Percentiles rank a stretch among this genome's conserved stretches.
Evolutionary conservation across 2,113 vertebrate genomes (phyloP).

Genomic region (Xiphias gladius): DNA sequence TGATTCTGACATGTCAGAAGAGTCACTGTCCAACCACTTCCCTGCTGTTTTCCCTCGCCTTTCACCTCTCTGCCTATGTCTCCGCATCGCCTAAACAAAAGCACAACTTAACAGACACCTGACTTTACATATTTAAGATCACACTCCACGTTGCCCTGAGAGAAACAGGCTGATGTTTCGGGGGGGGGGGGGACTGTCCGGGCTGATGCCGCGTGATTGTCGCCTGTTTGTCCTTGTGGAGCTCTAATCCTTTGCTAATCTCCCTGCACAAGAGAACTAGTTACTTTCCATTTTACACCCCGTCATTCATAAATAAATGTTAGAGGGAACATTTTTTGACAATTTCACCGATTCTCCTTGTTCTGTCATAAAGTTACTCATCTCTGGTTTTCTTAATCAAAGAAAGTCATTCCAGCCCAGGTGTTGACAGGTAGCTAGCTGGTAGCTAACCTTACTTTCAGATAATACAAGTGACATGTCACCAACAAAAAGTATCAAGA

Average conservation of each 20-base stretch:
- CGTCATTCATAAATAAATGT: slow-evolving; percentile 36
- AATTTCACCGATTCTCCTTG: neutral
- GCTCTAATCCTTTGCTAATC: slow-evolving; percentile 83
- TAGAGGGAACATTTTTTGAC: neutral
- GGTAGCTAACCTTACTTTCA: neutral
- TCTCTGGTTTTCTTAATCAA: neutral
- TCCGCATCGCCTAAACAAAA: neutral
- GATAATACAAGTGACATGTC: neutral
- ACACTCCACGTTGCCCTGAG: neutral
- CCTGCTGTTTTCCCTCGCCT: neutral
- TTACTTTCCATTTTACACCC: slow-evolving; percentile 68
- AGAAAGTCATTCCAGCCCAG: neutral
- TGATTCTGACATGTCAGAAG: neutral
- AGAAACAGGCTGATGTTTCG: slow-evolving; percentile 1
- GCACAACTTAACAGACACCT: neutral
- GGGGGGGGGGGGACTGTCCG: neutral
- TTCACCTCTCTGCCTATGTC: neutral
- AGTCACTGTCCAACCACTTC: neutral
- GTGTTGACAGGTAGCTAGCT: neutral
- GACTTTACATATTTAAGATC: neutral
- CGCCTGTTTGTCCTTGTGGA: slow-evolving; percentile 75
- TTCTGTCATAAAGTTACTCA: neutral
- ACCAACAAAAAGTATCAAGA: neutral
- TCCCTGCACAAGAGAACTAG: slow-evolving; percentile 62
- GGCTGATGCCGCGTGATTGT: slow-evolving; percentile 41